Base-by-base conservation (phyloP, 2,113 vertebrate genomes). In the Pollimyrus isidori region DNA sequence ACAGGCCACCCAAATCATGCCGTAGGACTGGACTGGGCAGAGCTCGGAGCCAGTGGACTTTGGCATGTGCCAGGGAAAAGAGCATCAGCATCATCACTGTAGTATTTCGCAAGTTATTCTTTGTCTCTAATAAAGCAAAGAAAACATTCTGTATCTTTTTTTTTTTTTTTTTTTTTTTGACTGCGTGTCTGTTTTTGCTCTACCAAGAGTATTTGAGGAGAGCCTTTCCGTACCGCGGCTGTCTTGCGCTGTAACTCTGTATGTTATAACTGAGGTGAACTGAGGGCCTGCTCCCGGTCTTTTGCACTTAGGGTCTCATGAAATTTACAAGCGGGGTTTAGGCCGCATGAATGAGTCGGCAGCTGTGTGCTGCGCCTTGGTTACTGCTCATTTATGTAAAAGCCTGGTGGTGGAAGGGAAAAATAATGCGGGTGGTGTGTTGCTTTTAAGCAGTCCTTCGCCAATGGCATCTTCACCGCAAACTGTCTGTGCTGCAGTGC, bases 1-100 rank as follows among this genome's bases (percentile, higher is more conserved):
- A 88, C 35, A 76, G 89, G 91, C 90, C 90, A 91, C 93, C 91
- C 91, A 92, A 23, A 69, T 11, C 86, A 73, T 69, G 58, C 52
- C 50, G 87, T 84, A 76, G 39, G 76, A 90, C 80, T 85, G 80
- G 87, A 90, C 58, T 89, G 86, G 76, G 73, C 87, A 89, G 87
- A 83, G 82, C 48, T 87, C 56, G 89, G 87, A 87, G 73, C 15
- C 46, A 4, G n/a, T 35, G 49, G 52, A 42, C 49, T 26, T 3
- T 49, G 52, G 83, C 6, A 21, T 56, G 90, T 84, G 87, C 88
- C 89, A 86, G 30, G 35, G 87, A 88, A 90, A 89, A 85, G 26
- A 91, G 90, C 62, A 90, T 46, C 23, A 45, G 19, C 35, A 23
- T 23, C 82, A 30, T 13, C 62, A 13, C n/a, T 69, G 62, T 69